A percentile compares a stretch with the other conserved stretches of the same genome.
These are phyloP conservation scores for Polydrusus cervinus DNA, from an alignment of 2,888 invertebrate species.

Conservation along the genomic window DNA sequence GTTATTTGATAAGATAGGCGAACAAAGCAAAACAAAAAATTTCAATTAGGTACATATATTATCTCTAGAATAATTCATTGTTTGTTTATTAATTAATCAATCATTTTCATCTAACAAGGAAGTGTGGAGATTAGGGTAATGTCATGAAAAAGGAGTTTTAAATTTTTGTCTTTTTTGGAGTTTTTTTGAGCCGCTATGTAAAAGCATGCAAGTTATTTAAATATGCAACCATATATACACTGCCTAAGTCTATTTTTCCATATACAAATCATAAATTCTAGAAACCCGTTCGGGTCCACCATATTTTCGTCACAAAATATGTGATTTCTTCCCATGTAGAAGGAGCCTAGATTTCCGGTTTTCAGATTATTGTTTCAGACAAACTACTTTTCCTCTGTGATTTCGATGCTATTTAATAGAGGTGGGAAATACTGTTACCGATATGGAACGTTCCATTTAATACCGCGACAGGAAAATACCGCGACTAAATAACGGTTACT, in stretches of 20 bases:
- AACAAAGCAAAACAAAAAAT: slow-evolving; percentile 13
- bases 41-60: not conserved
- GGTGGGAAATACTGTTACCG: too few species aligned
- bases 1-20: slow-evolving; percentile 22
- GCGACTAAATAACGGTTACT: too few species aligned
- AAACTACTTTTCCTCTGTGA: too few species aligned
- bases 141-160: not conserved
- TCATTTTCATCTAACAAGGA: not conserved
- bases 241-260: slow-evolving; percentile 10
- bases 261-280: too few species aligned
- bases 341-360: too few species aligned
- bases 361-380: too few species aligned
- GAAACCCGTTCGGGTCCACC: too few species aligned
- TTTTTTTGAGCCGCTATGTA: not conserved
- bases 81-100: not conserved
- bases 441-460: too few species aligned
- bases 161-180: not conserved
- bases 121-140: not conserved
- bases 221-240: slow-evolving; percentile 1
- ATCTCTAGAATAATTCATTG: not conserved
- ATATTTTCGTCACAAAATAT: too few species aligned
- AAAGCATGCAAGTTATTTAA: not conserved
- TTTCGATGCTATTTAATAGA: too few species aligned
- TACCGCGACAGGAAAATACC: too few species aligned
- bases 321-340: too few species aligned